A percentile compares a stretch with the other conserved stretches of the same genome.
phyloP scores from a whole-genome alignment of 2,888 invertebrate genomes.

The Calliphora vomitoria region DNA sequence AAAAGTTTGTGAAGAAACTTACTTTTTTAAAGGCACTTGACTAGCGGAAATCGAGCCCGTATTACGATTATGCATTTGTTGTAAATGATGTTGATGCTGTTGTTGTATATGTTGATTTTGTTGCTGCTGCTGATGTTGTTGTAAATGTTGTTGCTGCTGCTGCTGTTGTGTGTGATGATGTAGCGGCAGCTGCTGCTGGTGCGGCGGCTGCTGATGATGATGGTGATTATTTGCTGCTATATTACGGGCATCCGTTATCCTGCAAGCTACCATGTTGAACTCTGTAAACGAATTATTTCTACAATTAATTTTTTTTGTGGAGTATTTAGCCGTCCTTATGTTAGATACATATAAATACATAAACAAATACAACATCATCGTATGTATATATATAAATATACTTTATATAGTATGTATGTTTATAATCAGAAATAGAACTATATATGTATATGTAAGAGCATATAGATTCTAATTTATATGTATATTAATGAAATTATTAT shows the following conservation, averaged over 20 bases:
- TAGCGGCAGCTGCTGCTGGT: constrained; percentile 75
- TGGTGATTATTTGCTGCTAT: constrained; percentile 87
- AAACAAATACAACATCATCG: constrained; percentile 72
- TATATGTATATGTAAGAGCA: constrained; percentile 35
- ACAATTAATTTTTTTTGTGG: constrained; percentile 85
- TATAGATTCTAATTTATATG: constrained; percentile 40
- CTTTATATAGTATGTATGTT: constrained; percentile 66
- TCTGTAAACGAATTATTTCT: constrained; percentile 94
- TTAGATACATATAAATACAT: constrained; percentile 67
- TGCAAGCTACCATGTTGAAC: constrained; percentile 99
- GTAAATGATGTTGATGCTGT: constrained; percentile 76
- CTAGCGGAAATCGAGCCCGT: constrained; percentile 92
- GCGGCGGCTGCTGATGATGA: constrained; percentile 76
- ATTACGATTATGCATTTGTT: constrained; percentile 83
- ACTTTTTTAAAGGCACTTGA: constrained; percentile 99
- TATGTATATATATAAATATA: constrained; percentile 68
- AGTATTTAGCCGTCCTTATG: constrained; percentile 84
- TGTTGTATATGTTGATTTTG: constrained; percentile 70
- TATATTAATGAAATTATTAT: constrained; percentile 49
- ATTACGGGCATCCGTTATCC: constrained; percentile 96
- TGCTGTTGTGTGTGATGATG: constrained; percentile 78
- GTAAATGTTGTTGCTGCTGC: constrained; percentile 72
- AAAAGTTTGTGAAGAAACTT: constrained; percentile 85
- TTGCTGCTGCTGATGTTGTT: constrained; percentile 77
- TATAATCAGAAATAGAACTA: constrained; percentile 51